Percentiles rank a stretch among this genome's conserved stretches.
phyloP scores from a whole-genome alignment of 2,797 vertebrate species.

The Lepus oiostolus region DNA sequence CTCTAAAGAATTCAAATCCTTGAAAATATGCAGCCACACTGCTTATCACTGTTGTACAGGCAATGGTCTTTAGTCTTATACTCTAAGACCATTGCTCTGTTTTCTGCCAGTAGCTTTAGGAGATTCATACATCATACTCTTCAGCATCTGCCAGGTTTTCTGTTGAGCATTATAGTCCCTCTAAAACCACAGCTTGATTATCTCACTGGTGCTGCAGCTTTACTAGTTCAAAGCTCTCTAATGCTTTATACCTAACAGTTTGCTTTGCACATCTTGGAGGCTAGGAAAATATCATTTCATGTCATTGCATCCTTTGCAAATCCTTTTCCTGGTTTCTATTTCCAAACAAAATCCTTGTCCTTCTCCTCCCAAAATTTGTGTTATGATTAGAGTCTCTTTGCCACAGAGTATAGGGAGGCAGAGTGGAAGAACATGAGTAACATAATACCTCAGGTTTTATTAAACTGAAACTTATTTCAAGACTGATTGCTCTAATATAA shows the following conservation, averaged over 20 bases:
- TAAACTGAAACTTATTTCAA: conserved; percentile 23
- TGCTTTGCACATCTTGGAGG: background rate
- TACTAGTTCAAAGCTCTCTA: background rate
- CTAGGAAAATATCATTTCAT: conserved; percentile 9
- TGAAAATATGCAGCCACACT: background rate
- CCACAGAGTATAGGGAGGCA: background rate
- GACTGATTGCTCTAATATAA: background rate
- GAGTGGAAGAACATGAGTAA: background rate
- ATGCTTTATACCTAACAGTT: background rate
- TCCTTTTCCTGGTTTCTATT: background rate
- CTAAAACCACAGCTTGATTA: conserved; percentile 30
- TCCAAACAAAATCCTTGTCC: background rate
- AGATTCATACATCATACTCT: background rate
- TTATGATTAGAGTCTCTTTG: background rate
- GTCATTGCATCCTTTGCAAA: background rate
- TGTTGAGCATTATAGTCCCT: background rate
- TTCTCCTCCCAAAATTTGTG: background rate
- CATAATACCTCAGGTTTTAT: background rate
- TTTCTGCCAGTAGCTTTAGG: conserved; percentile 4
- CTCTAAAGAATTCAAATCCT: conserved; percentile 12
- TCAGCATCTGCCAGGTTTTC: conserved; percentile 57
- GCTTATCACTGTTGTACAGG: conserved; percentile 41
- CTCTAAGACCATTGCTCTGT: background rate
- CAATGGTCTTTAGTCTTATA: background rate
- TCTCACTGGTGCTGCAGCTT: background rate